Evolutionary conservation across 2,888 invertebrate species (phyloP), one percentile per base, ranked within the genome.

Genomic region (Leptopilina myrica): DNA sequence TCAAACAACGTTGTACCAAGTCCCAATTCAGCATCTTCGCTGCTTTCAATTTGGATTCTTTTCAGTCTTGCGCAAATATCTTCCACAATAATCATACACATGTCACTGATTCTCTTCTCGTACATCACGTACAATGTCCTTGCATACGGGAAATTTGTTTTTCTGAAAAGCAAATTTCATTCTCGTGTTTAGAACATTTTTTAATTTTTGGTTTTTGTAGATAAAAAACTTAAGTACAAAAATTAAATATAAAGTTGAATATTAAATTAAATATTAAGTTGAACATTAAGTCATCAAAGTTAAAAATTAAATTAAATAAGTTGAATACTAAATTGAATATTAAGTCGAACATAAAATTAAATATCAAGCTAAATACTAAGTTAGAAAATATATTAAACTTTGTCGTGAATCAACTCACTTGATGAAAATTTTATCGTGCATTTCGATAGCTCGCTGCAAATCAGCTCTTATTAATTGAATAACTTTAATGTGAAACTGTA

Each of bases 1-100:
- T 98, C 98, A 91, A 99, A 98, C 76, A 99, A 92, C 2, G 96
- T 96, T 0, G 98, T 98, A 0, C 97, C 97, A 93, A 97, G 95
- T 2, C 95, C 94, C 64, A 97, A 92, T 14, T 96, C 95, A 5
- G 94, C 93, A 0, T 93, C 92, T 1, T 92, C 89, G 0, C 93
- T 91, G 1, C 92, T 87, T 0, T 93, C 93, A 11, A 93, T 93
- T 83, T 92, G 91, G 20, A 95, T 90, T n/a, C 84, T 80, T 89
- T 96, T 96, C 77, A 97, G 92, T 84, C 95, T 94, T 82, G 95
- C 94, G 88, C 97, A 97, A 14, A 97, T 95, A 85, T 95, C 94
- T 62, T 93, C 92, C 0, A 96, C 94, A 81, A 95, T 94, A 0
- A 96, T 94, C 90, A 96, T 95, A 6, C 95, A 95, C 76, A 96